Percentiles rank a stretch among this genome's conserved stretches.
Evolutionary conservation across 1,140 invertebrate species (phyloP).

Genomic region (Lucilia cuprina): DNA sequence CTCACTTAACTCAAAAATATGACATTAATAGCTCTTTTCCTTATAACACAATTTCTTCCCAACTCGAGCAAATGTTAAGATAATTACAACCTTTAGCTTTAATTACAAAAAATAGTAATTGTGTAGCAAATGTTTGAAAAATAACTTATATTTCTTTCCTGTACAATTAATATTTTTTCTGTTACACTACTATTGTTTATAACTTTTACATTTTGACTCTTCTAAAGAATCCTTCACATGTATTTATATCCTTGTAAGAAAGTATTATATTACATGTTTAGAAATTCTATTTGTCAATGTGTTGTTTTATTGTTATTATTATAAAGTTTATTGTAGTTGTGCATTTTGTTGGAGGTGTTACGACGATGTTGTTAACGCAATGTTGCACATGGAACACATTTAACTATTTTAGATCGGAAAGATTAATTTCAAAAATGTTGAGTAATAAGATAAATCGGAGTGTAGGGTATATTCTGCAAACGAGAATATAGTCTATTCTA

Average conservation of each 20-base stretch:
- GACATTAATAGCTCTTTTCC: too few relatives aligned
- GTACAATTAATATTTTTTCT: not conserved
- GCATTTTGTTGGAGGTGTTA: not conserved
- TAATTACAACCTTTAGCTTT: not conserved
- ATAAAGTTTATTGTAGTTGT: not conserved
- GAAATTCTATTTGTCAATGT: not conserved
- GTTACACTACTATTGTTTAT: too few relatives aligned
- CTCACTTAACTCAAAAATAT: too few relatives aligned
- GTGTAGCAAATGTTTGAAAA: too few relatives aligned
- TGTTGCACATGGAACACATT: not conserved
- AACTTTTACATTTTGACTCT: not conserved
- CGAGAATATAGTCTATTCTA: too few relatives aligned
- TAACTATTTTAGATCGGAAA: too few relatives aligned
- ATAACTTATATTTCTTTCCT: not conserved
- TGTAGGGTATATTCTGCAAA: too few relatives aligned
- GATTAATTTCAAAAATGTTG: too few relatives aligned
- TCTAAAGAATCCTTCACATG: not conserved
- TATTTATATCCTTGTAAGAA: not conserved
- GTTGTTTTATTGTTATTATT: not conserved
- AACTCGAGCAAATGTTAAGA: not conserved
- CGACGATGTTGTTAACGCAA: not conserved
- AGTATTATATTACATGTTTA: not conserved
- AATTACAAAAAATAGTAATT: not conserved
- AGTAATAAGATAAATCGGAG: too few relatives aligned
- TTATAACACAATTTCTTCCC: too few relatives aligned